Percentiles rank a stretch among this genome's conserved stretches.
phyloP scores from a whole-genome alignment of 1,140 invertebrate species.

The Xylocopa sonorina region DNA sequence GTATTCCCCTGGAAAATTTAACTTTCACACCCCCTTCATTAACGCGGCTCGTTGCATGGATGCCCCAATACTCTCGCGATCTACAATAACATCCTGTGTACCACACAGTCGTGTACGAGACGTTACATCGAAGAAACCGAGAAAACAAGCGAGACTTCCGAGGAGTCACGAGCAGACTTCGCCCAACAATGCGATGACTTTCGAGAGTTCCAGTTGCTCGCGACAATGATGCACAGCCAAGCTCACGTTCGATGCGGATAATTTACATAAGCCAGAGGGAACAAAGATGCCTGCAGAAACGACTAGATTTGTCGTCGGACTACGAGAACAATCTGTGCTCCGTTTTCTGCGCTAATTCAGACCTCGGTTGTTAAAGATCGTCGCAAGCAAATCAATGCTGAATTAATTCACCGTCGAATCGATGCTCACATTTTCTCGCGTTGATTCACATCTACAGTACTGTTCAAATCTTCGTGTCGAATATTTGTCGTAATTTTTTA shows the following conservation, averaged over 20 bases:
- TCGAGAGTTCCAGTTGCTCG: neutral
- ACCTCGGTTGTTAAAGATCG: too few relatives aligned
- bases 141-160: neutral
- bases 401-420: too few relatives aligned
- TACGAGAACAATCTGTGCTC: neutral
- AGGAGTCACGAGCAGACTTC: neutral
- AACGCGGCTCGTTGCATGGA: neutral
- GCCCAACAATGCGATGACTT: neutral
- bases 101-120: neutral
- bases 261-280: conserved; percentile 1
- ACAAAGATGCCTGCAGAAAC: neutral
- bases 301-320: neutral
- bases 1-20: neutral
- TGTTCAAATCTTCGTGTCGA: too few relatives aligned
- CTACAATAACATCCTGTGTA: neutral
- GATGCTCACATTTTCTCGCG: too few relatives aligned
- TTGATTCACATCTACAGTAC: too few relatives aligned
- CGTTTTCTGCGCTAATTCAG: too few relatives aligned
- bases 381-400: too few relatives aligned
- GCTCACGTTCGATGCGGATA: neutral
- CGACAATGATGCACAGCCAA: conserved; percentile 4
- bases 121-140: neutral
- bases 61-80: neutral
- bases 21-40: neutral
- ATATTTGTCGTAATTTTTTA: too few relatives aligned